Evolutionary conservation across 2,888 invertebrate species (phyloP), one percentile per base, ranked within the genome.

Genomic region (Hydroisotoma schaefferi): DNA sequence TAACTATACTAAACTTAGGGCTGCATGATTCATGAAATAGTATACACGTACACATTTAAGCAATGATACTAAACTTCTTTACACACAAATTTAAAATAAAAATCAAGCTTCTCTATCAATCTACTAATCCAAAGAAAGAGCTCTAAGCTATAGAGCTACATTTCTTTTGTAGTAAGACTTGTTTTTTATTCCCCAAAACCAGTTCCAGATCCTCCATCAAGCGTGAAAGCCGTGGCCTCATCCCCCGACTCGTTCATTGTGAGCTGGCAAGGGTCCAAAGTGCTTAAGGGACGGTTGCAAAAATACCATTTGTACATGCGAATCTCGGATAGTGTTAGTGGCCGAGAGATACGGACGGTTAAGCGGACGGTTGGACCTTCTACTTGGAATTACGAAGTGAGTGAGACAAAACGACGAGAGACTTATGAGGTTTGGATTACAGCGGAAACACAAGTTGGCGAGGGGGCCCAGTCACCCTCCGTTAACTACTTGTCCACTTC

Each of bases 191-290:
- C 33, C 8, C 15, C 33, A 10, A 15, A 8, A 10, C 40, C 75
- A 87, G 90, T 87, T 48, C 90, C 90, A 10, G 88, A 86, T 59
- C 82, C 86, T 43, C 90, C 90, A 1, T 83, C 85, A 3, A 87
- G 87, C 73, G 86, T 90, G 66, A 90, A 90, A 78, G 88, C 87
- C 6, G 84, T 87, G 48, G 85, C 87, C 15, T 85, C 86, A 71
- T 85, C 87, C 2, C 82, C 85, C 1, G 86, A 86, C 74, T 85
- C 87, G 2, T 79, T 90, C 3, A 81, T 87, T 67, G 83, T 90
- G 18, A 86, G 88, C 1, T 91, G 90, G 90, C 78, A 87, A 64
- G 83, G 86, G 2, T 90, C 90, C 0, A 74, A 79, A 4, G 85
- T 86, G 67, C 84, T 86, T 0, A 90, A 90, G 75, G 90, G 90